Evolutionary conservation across 2,113 vertebrate genomes (phyloP).

Genomic region (Rynchops niger): DNA sequence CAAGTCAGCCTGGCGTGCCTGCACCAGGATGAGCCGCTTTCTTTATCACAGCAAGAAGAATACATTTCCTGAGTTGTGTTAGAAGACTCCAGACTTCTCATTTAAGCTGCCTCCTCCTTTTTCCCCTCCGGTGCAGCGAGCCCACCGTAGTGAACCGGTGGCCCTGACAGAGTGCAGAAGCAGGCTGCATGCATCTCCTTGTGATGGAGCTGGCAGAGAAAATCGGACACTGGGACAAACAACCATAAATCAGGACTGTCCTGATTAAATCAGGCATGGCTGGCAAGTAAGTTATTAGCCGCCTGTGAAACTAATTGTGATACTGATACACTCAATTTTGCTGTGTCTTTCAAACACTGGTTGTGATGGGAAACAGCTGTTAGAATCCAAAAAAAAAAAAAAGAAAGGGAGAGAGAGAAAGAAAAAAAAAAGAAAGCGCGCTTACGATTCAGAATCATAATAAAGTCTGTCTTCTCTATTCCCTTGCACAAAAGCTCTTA

Average conservation of each 20-base stretch:
- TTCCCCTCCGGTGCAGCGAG: not conserved
- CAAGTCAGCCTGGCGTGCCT: not conserved
- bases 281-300: constrained; percentile 75
- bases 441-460: constrained; percentile 64
- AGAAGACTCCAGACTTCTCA: constrained; percentile 8
- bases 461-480: constrained; percentile 73
- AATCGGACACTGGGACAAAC: constrained; percentile 67
- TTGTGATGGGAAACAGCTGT: constrained; percentile 80
- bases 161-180: not conserved
- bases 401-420: not conserved
- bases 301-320: constrained; percentile 76
- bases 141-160: not conserved
- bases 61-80: not conserved
- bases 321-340: constrained; percentile 68
- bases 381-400: constrained; percentile 39
- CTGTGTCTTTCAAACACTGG: constrained; percentile 73
- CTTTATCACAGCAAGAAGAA: constrained; percentile 21
- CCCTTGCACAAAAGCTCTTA: constrained; percentile 70
- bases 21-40: not conserved
- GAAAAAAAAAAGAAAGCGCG: not conserved
- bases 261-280: constrained; percentile 69
- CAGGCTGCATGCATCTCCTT: constrained; percentile 36
- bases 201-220: constrained; percentile 49
- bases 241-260: constrained; percentile 68
- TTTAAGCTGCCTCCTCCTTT: not conserved